phyloP scores from a whole-genome alignment of 1,140 invertebrate genomes.

The Paracyclopina nana region DNA sequence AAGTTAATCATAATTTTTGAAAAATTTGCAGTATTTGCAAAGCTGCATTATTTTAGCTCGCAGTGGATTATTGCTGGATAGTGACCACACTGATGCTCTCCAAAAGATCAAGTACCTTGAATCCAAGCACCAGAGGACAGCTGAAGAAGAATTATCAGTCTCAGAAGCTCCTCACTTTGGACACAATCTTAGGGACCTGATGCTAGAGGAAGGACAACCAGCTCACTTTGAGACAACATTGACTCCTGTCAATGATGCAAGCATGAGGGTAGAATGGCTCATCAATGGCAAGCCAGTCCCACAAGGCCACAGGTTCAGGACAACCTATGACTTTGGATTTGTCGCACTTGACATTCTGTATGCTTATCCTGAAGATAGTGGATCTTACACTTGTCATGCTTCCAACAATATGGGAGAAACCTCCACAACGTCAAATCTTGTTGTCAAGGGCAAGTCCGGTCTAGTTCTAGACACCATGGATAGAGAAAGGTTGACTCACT shows the following conservation, averaged over 20 bases:
- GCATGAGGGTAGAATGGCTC: slow-evolving; percentile 84
- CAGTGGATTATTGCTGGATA: slow-evolving; percentile 69
- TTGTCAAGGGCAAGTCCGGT: slow-evolving; percentile 29
- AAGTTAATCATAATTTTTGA: slow-evolving; percentile 27
- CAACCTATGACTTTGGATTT: slow-evolving; percentile 34
- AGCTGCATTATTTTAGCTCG: slow-evolving; percentile 37
- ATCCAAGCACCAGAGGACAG: slow-evolving; percentile 49
- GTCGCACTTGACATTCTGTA: slow-evolving; percentile 35
- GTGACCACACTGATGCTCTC: slow-evolving; percentile 79
- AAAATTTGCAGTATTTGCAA: not conserved
- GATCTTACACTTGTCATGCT: slow-evolving; percentile 81
- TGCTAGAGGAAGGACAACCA: slow-evolving; percentile 61
- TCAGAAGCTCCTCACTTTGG: slow-evolving; percentile 72
- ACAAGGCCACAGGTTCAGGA: slow-evolving; percentile 41
- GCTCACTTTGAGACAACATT: slow-evolving; percentile 88
- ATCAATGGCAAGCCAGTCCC: slow-evolving; percentile 72
- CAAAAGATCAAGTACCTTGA: slow-evolving; percentile 80
- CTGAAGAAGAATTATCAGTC: slow-evolving; percentile 46
- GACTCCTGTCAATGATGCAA: slow-evolving; percentile 81
- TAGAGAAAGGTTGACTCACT: slow-evolving; percentile 58
- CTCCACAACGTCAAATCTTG: slow-evolving; percentile 68
- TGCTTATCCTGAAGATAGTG: slow-evolving; percentile 34
- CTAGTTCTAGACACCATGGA: slow-evolving; percentile 68
- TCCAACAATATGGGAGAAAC: slow-evolving; percentile 74
- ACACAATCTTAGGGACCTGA: slow-evolving; percentile 57